A percentile compares a stretch with the other conserved stretches of the same genome.
Conservation (phyloP, 2,888 invertebrate genomes). For the Micropterix aruncella region DNA sequence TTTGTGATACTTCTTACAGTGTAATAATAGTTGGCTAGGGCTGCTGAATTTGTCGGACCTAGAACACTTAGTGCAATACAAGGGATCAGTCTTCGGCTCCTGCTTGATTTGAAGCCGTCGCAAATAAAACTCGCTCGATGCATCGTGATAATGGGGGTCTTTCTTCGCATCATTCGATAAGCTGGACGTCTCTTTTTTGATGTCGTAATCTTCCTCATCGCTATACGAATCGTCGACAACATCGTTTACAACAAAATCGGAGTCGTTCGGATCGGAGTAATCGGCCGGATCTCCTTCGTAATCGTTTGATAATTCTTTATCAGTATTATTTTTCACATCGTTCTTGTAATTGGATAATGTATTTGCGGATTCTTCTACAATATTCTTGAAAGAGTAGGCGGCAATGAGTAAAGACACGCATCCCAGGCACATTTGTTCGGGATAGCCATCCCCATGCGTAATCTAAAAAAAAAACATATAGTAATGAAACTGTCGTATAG, state of each 20-base stretch:
- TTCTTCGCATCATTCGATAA: background rate
- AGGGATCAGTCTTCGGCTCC: background rate
- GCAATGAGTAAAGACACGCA: constrained; percentile 32
- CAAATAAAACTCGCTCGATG: background rate
- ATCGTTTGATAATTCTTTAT: background rate
- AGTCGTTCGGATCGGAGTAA: background rate
- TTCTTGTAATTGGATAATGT: background rate
- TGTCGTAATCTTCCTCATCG: background rate
- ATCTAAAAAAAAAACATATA: constrained; percentile 17
- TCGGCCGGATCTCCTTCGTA: background rate
- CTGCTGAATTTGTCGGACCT: background rate
- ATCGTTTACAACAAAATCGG: background rate
- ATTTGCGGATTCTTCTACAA: constrained; percentile 18
- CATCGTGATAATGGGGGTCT: background rate
- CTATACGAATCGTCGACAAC: background rate
- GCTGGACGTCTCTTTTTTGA: background rate
- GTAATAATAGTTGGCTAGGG: constrained; percentile 20
- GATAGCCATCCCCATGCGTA: constrained; percentile 19
- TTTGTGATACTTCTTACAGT: constrained; percentile 25
- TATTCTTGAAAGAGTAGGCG: constrained; percentile 31
- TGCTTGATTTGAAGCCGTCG: background rate
- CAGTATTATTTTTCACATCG: background rate
- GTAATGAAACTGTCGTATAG: too few species aligned
- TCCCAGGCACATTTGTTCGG: constrained; percentile 27
- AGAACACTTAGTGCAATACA: background rate